Evolutionary conservation across 2,113 vertebrate species (phyloP), one percentile per base, ranked within the genome.

Genomic region (Paratilapia polleni): DNA sequence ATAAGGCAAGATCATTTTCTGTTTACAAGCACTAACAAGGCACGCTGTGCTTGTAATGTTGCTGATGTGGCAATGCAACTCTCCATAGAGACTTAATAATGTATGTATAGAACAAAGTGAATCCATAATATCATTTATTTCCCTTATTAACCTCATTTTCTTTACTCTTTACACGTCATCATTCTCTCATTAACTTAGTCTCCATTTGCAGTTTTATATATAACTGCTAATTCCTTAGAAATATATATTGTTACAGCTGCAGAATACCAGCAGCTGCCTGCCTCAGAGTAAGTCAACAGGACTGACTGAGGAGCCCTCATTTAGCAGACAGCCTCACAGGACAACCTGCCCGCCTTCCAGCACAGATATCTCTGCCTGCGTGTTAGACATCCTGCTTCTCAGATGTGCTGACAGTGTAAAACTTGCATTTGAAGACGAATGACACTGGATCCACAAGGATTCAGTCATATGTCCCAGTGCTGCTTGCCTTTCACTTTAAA

Each of bases 391-490:
- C 62, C 36, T 77, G 61, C 68, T 11, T 56, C 83, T 88, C 79
- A 60, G 78, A 89, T 80, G 49, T 73, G 79, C 84, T 89, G 86
- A 87, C 73, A 80, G 81, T 61, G 34, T 87, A 80, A 78, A 91
- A 89, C 81, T 63, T 78, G 41, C 22, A 57, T 86, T 73, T 86
- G 78, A 87, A 76, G 79, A 79, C 52, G 36, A 84, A 81, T 62
- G 82, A 87, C 77, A 61, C 49, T 31, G 54, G 61, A 79, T 84
- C 85, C 77, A 56, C 81, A 77, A 87, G 70, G 86, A 88, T 77
- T 88, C 60, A 31, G 66, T 85, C 62, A 59, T 41, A 62, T 58
- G 57, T 76, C 80, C 84, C 80, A 11, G 49, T 14, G 82, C 82
- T 34, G 49, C 74, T 56, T 12, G 31, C 73, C 66, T 76, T 88